Base-by-base conservation (phyloP, 1,140 invertebrate genomes). In the Yoshiicerus persimilis region DNA sequence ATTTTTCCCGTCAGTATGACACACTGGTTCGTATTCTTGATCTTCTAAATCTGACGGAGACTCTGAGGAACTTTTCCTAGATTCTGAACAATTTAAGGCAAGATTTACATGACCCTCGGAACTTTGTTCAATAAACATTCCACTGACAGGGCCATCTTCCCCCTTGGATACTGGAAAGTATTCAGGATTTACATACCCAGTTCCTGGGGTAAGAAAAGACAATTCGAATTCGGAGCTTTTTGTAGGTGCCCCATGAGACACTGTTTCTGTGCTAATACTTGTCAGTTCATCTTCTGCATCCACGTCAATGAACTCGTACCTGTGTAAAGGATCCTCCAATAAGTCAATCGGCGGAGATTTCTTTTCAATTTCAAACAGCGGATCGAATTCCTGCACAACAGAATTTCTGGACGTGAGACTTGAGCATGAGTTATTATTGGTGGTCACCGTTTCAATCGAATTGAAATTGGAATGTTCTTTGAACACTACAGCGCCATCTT, bases 321-420 rank as follows among this genome's bases (percentile, higher is more conserved):
- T 23, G 23, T 84, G 38, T 6, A 56, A 23, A 47, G 38, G 38
- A 56, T 56, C 41, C 13, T 32, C 83, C 9, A 41, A 25, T 13
- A 80, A 86, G 23, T 27, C 84, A 30, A 27, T 64, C 3, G 34
- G 84, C 1, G 41, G 32, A 25, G 38, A 70, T 16, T 62, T 80
- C 20, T 80, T 80, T 20, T 89, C 75, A 1, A 20, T n/a, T 77
- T 89, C 38, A 27, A 89, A 87, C 20, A 90, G 56, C 16, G 90
- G 90, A 77, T 90, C 90, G 84, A 91, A 91, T 62, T 91, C 90
- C 77, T 84, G 38, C 6, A 91, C 64, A 11, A 91, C 64, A 27
- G 90, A 90, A 84, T 89, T 89, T 62, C 88, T 89, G 16, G 90
- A 89, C 23, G 87, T 66, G 10, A 88, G 20, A 77, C 86, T 86